A percentile compares a stretch with the other conserved stretches of the same genome.
phyloP scores from a whole-genome alignment of 2,113 vertebrate genomes.

The Brachirus orientalis region DNA sequence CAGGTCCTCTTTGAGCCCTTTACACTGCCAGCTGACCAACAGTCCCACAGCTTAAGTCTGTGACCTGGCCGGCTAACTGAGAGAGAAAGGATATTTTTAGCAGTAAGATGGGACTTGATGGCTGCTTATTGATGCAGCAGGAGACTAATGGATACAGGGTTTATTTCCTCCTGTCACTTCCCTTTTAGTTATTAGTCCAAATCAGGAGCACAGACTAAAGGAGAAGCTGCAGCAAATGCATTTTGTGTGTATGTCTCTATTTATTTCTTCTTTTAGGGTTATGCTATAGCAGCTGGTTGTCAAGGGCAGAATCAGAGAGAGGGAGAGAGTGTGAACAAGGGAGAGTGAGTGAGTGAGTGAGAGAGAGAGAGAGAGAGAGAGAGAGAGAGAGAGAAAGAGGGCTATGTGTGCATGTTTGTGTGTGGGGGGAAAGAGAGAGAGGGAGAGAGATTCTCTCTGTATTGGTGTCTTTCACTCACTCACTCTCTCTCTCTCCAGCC shows the following conservation, averaged over 20 bases:
- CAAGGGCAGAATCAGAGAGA: slow-evolving; percentile 45
- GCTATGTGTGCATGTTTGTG: no score
- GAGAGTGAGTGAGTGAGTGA: neutral
- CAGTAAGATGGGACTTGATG: slow-evolving; percentile 57
- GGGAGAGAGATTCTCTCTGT: no score
- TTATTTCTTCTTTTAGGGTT: no score
- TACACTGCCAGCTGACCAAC: slow-evolving; percentile 40
- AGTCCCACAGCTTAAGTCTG: slow-evolving; percentile 58
- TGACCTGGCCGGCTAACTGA: slow-evolving; percentile 64
- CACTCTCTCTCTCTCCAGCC: slow-evolving; percentile 48
- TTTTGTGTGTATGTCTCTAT: slow-evolving; percentile 7
- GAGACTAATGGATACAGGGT: slow-evolving; percentile 65
- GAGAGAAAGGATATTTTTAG: slow-evolving; percentile 71
- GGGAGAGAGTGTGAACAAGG: no score
- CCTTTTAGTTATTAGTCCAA: slow-evolving; percentile 58
- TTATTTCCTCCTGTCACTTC: slow-evolving; percentile 70
- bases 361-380: slow-evolving; percentile 11
- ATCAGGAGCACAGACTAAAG: slow-evolving; percentile 29
- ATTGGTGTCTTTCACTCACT: slow-evolving; percentile 15
- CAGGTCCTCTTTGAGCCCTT: slow-evolving; percentile 37
- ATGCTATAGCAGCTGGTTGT: slow-evolving; percentile 46
- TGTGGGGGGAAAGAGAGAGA: no score
- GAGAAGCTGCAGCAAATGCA: slow-evolving; percentile 7
- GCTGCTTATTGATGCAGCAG: slow-evolving; percentile 63
- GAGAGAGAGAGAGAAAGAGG: slow-evolving; percentile 11